Conservation (phyloP, 1,140 invertebrate species). For the Akabosia matsudoensis region DNA sequence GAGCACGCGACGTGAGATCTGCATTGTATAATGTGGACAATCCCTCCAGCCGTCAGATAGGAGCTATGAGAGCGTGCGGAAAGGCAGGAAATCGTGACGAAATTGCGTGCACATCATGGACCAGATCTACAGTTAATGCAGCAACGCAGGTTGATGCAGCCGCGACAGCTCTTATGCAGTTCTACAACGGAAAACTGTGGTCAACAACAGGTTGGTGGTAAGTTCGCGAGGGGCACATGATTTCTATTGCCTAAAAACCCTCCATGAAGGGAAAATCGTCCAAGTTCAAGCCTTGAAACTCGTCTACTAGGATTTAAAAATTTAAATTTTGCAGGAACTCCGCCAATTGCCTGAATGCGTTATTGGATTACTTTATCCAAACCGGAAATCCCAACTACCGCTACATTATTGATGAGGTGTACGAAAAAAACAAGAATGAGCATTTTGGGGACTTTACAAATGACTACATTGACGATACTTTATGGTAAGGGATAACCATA, state of each 20-base stretch:
- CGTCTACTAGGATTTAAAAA: background rate
- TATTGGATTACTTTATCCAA: constrained; percentile 37
- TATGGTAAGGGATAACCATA: background rate
- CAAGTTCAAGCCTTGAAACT: too few species aligned
- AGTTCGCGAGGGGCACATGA: too few species aligned
- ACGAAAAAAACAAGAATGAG: constrained; percentile 38
- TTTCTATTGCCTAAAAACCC: too few species aligned
- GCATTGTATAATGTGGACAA: constrained; percentile 39
- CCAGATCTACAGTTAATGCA: constrained; percentile 30
- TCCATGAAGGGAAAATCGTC: too few species aligned
- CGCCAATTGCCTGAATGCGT: constrained; percentile 38
- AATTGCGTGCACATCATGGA: constrained; percentile 41
- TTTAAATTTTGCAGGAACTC: constrained; percentile 27
- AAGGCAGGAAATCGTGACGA: constrained; percentile 28
- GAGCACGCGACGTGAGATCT: background rate
- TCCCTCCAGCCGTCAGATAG: constrained; percentile 9
- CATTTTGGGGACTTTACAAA: constrained; percentile 41
- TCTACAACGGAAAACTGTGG: constrained; percentile 36
- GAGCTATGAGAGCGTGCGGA: constrained; percentile 37
- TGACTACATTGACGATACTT: constrained; percentile 33
- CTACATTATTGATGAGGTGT: constrained; percentile 35
- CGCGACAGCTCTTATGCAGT: constrained; percentile 45
- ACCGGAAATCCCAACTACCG: constrained; percentile 21
- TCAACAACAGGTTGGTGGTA: constrained; percentile 42
- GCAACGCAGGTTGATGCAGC: constrained; percentile 32